Base-by-base conservation (phyloP, 2,797 vertebrate species). In the Dipus sagitta region DNA sequence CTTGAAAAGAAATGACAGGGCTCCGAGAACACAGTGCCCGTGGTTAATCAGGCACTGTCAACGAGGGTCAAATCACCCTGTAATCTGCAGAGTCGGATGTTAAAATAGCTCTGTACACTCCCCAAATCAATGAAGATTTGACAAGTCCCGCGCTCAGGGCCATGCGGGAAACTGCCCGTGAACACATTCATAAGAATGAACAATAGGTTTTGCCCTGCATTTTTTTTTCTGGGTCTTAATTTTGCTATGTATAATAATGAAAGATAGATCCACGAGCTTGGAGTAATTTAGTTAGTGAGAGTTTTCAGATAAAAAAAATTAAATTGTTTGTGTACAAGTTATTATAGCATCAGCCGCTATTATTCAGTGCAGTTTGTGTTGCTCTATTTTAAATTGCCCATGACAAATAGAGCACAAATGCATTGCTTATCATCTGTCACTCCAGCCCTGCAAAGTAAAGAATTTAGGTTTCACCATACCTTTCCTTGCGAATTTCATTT, bases 171-270 rank as follows among this genome's bases (percentile, higher is more conserved):
- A 86, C 90, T 92, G 96, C 95, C 90, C 17, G 32, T 54, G 97
- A 95, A 82, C 9, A 3, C 18, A 94, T 92, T 95, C 67, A 68
- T 0, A 0, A 95, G 92, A 87, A 96, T 87, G 88, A 86, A 94
- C 90, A 88, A 96, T 13, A 21, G 74, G 89, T 28, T 75, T 91
- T 72, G 88, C 76, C 71, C 75, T 84, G 80, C 60, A 78, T 78
- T 79, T 91, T 97, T 82, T n/a, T 87, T 28, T 86, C 34, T 90
- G 92, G 42, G 95, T 97, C 97, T 97, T 97, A 97, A 98, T 97
- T 97, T 96, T 92, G 96, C 94, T 81, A 96, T 97, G 96, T 95
- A 89, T 97, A 95, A 97, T 97, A 98, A 98, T 95, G 97, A 98
- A 96, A 88, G 95, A 97, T 75, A 96, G 96, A 83, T 97, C 97